Base-by-base conservation (phyloP, 2,888 invertebrate species). In the Andrena marginata region DNA sequence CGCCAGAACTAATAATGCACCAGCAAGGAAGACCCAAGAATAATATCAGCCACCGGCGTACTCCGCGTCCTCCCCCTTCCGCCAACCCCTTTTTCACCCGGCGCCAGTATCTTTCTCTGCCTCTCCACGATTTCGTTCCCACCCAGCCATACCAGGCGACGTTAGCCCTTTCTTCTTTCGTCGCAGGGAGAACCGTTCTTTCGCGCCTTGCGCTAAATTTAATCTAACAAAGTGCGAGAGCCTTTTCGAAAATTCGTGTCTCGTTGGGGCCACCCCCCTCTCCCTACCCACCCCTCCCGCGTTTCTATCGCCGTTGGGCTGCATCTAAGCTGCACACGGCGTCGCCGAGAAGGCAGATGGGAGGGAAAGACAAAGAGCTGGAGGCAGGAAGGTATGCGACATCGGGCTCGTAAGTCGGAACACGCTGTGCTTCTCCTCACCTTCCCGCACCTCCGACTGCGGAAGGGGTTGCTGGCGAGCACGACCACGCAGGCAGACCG, bases 1-100 rank as follows among this genome's bases (percentile, higher is more conserved):
- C 92, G 92, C 92, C 91, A 93, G 93, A 93, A 93, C 94, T 93
- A 94, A 94, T 94, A 94, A 94, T 93, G 93, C 93, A 92, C 91
- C 89, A 87, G 87, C 90, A 89, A 89, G 92, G 92, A 93, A 93
- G 92, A 92, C 89, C 92, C 93, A 92, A 93, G 93, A 94, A 94
- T 93, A 94, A 94, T 94, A 94, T 93, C 93, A 90, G 90, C 91
- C 90, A 68, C 84, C 88, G 76, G 77, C 85, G 80, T 79, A 85
- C 85, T 86, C 79, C 54, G 69, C 78, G 82, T 77, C 82, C 85
- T 65, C 78, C 77, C 59, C 62, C 69, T 49, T 56, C 63, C 71
- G 16, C 69, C 49, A 23, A 48, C 56, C 73, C 59, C 74, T 72
- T 69, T 70, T 72, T 71, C 42, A 16, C 68, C 62, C 64, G 79